phyloP scores from a whole-genome alignment of 1,140 invertebrate genomes.

The Triops cancriformis region DNA sequence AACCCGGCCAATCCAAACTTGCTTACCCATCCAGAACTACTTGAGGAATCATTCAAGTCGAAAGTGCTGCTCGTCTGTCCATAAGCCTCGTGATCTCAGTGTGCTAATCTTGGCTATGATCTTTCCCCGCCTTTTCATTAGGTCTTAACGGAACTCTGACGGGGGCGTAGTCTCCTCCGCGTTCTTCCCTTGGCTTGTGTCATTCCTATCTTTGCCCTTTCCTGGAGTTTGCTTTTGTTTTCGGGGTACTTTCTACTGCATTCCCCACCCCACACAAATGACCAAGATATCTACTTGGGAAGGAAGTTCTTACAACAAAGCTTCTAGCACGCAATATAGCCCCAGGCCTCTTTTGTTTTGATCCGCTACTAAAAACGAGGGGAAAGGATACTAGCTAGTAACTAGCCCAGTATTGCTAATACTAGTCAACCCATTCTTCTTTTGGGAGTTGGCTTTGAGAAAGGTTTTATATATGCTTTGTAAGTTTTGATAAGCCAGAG shows the following conservation, averaged over 20 bases:
- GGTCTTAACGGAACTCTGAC: not conserved
- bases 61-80: too few relatives aligned
- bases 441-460: not conserved
- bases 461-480: not conserved
- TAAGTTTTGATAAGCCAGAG: not conserved
- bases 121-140: slow-evolving; percentile 13
- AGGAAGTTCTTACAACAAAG: not conserved
- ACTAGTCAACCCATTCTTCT: not conserved
- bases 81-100: not conserved
- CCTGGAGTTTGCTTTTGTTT: slow-evolving; percentile 4
- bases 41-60: too few relatives aligned
- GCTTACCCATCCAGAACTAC: too few relatives aligned
- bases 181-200: not conserved
- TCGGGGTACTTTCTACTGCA: not conserved
- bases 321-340: not conserved
- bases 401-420: not conserved
- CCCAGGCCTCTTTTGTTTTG: not conserved
- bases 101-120: slow-evolving; percentile 10
- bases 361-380: not conserved
- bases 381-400: too few relatives aligned
- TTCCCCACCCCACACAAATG: too few relatives aligned
- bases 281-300: too few relatives aligned
- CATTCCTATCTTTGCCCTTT: too few relatives aligned
- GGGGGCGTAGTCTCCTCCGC: not conserved
- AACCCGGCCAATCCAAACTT: too few relatives aligned